Base-by-base conservation (phyloP, 2,888 invertebrate species). In the Eupeodes latifasciatus region DNA sequence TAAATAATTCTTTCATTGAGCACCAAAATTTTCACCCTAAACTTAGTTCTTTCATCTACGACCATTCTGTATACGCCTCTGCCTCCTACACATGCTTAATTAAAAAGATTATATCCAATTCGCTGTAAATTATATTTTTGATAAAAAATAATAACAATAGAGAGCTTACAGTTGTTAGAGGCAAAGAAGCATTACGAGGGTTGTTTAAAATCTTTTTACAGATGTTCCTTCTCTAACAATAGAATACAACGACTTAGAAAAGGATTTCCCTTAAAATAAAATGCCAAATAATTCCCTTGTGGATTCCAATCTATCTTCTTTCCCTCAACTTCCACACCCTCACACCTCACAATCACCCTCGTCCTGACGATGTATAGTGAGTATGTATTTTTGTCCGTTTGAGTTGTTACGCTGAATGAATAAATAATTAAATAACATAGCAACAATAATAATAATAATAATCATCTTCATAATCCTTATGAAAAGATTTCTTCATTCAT, bases 351-450 rank as follows among this genome's bases (percentile, higher is more conserved):
- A 9, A 5, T 27, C 51, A 51, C 79, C 80, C 59, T 61, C n/a
- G 12, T 34, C 27, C 27, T 27, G 27, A 27, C 27, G 27, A 27
- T 27, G 2, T 27, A 27, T 27, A 27, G 27, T 27, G 27, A 27
- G 27, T 27, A 27, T 16, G 19, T 16, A 19, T 51, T 34, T 16
- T 9, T 44, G 62, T 62, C 76, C 59, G 12, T 72, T 72, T 76
- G 40, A 64, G 27, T 75, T 61, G 81, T 67, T 57, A 44, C 36
- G 64, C 82, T 84, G 81, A 85, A 88, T 85, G 88, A 85, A 88
- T 88, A 85, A 75, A 81, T 88, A 88, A 88, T 88, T 84, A 85
- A 88, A 85, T 85, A 88, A 88, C 81, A 74, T 77, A 69, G 57
- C 80, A 84, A 78, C 81, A 85, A 75, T 81, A 81, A 86, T 82